These are phyloP conservation scores for Polypterus senegalus DNA, from an alignment of 2,113 vertebrate genomes.

Conservation along the genomic window DNA sequence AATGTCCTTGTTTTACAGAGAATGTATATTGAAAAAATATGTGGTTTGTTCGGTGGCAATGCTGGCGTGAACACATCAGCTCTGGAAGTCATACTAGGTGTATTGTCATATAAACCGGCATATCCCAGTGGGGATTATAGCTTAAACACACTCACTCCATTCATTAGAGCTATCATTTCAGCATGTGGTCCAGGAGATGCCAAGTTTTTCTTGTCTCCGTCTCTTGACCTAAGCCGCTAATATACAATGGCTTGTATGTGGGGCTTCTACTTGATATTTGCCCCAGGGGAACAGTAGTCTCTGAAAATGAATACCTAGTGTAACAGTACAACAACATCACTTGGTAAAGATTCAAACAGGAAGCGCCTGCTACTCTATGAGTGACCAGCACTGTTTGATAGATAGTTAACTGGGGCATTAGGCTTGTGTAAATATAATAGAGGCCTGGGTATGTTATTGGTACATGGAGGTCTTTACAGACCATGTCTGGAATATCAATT, in stretches of 20 bases:
- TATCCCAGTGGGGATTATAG: slow-evolving; percentile 38
- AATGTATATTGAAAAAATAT: too few relatives aligned
- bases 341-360: slow-evolving; percentile 94
- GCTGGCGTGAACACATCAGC: too few relatives aligned
- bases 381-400: slow-evolving; percentile 9
- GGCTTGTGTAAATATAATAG: slow-evolving; percentile 81
- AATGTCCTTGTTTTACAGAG: too few relatives aligned
- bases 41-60: too few relatives aligned
- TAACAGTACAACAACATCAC: slow-evolving; percentile 86
- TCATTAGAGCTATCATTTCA: slow-evolving; percentile 59
- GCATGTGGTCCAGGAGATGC: slow-evolving; percentile 76
- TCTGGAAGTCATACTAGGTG: not conserved
- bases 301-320: slow-evolving; percentile 97
- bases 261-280: slow-evolving; percentile 91
- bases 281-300: slow-evolving; percentile 85
- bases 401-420: slow-evolving; percentile 66
- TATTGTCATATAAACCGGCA: slow-evolving; percentile 23
- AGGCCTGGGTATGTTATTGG: slow-evolving; percentile 77
- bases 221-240: slow-evolving; percentile 61
- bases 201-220: slow-evolving; percentile 64
- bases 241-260: slow-evolving; percentile 81
- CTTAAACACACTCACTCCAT: slow-evolving; percentile 58
- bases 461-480: slow-evolving; percentile 77
- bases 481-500: slow-evolving; percentile 96
- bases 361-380: slow-evolving; percentile 37